Base-by-base conservation (phyloP, 2,113 vertebrate species). In the Dinomys branickii region DNA sequence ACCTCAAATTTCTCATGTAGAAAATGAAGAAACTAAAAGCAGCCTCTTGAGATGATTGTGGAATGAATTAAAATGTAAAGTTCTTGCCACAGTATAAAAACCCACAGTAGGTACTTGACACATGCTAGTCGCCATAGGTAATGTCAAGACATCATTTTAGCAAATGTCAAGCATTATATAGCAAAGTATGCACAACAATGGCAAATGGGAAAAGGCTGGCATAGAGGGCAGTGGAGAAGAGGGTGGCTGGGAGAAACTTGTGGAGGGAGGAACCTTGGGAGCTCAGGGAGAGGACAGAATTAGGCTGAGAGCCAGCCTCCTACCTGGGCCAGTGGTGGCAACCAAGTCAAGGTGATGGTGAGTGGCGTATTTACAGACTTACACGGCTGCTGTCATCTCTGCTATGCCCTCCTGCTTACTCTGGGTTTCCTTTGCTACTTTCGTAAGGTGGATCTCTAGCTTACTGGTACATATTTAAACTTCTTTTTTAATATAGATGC, bases 51-150 rank as follows among this genome's bases (percentile, higher is more conserved):
- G 71, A 85, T 24, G 19, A 5, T 47, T 77, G 54, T 65, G 85
- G 69, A 58, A 87, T 10, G 41, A 77, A 50, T 83, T 92, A 82
- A 94, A 92, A 87, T 71, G 24, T 28, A 71, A 81, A 88, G 38
- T 56, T 91, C 58, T 77, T 71, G 63, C 80, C 38, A 85, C 30
- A 22, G n/a, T 20, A n/a, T 13, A 26, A 81, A 73, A 41, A 58
- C 10, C 30, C 2, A 2, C 33, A 2, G 10, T 41, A 61, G 38
- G 14, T 47, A 28, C 54, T 38, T 41, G 38, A 20, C 35, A 13
- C 26, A 24, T 2, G 14, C 22, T 35, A 78, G 73, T 22, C 41
- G 30, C 67, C 50, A 38, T 33, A 56, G 63, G 63, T 52, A 22
- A 71, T 44, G n/a, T 63, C 26, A 38, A 38, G 20, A 28, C 54